Evolutionary conservation across 2,113 vertebrate species (phyloP).

Genomic region (Phaetusa simplex): DNA sequence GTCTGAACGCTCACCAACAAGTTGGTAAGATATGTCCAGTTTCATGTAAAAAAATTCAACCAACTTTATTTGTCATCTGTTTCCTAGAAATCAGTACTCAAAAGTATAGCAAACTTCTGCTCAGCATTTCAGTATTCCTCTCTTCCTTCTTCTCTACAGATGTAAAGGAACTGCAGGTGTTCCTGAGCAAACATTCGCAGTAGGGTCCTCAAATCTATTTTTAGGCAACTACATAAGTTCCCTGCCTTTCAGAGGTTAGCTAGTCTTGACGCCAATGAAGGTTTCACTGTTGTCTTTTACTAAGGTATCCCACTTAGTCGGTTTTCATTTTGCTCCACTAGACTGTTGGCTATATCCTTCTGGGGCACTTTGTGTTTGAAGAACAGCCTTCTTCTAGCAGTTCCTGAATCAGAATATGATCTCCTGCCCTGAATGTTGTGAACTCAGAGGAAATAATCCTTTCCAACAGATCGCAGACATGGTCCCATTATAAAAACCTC

Average conservation of each 20-base stretch:
- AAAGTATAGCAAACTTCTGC: background rate
- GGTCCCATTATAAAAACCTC: background rate
- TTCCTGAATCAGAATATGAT: background rate
- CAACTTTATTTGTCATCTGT: background rate
- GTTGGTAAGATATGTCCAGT: background rate
- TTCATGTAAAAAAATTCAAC: background rate
- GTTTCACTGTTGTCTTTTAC: background rate
- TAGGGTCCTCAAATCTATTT: background rate
- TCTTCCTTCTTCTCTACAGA: background rate
- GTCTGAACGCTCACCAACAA: background rate
- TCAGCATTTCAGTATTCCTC: background rate
- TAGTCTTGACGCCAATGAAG: background rate
- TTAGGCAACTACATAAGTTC: background rate
- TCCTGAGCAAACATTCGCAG: background rate
- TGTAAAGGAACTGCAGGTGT: background rate
- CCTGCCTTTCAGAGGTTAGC: background rate
- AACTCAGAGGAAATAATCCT: background rate
- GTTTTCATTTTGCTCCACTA: background rate
- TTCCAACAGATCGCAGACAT: background rate
- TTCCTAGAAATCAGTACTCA: background rate
- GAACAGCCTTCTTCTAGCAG: background rate
- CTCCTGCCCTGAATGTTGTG: background rate
- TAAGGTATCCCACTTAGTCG: background rate
- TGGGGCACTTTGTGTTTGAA: background rate
- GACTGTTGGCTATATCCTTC: background rate